Conservation (phyloP, 2,797 vertebrate species). For the Sebastiscus tertius region DNA sequence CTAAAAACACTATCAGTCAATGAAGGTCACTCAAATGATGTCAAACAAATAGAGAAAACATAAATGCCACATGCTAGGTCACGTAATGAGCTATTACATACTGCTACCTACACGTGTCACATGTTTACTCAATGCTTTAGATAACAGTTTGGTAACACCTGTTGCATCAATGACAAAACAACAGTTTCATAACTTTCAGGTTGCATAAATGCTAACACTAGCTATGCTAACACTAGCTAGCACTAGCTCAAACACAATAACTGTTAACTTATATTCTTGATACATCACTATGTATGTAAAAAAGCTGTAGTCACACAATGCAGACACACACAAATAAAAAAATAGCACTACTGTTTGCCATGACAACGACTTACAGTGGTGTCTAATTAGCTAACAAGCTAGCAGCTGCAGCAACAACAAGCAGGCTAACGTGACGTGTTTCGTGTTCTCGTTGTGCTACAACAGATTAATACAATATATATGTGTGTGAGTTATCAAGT, state of each 20-base stretch:
- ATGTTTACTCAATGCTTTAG: no score
- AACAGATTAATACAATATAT: neutral
- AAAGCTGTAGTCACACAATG: neutral
- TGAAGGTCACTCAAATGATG: constrained; percentile 40
- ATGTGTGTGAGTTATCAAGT: no score
- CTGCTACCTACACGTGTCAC: neutral
- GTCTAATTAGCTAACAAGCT: neutral
- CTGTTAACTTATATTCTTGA: no score
- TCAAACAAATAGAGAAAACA: neutral
- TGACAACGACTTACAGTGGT: no score
- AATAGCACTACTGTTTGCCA: rapidly evolving
- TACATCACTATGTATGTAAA: neutral
- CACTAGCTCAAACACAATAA: neutral
- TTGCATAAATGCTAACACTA: constrained; percentile 52
- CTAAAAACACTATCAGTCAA: neutral
- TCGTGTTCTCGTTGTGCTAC: neutral
- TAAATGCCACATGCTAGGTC: neutral
- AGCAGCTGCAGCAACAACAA: neutral
- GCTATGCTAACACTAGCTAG: constrained; percentile 39
- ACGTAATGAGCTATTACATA: neutral
- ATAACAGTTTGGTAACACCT: neutral
- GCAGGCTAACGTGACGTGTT: neutral
- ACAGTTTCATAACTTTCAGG: constrained; percentile 34
- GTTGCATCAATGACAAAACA: neutral
- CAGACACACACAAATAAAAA: neutral